Percentiles rank a stretch among this genome's conserved stretches.
Evolutionary conservation across 2,888 invertebrate species (phyloP).

Genomic region (Gastracanthus pulcherrimus): DNA sequence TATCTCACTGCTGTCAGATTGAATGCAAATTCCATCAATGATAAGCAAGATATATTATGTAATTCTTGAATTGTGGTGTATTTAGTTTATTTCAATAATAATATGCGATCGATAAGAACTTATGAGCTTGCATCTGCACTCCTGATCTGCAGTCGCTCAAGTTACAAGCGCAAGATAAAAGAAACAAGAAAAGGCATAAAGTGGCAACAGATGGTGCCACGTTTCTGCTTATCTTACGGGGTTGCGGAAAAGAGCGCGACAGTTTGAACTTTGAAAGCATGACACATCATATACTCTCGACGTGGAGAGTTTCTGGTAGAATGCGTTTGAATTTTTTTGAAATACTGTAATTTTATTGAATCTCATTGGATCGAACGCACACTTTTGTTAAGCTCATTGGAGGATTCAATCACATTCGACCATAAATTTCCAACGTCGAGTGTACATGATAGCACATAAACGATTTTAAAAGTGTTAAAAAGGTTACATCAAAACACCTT

Average conservation of each 20-base stretch:
- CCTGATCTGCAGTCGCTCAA: constrained; percentile 31
- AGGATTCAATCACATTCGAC: no score
- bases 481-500: no score
- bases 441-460: no score
- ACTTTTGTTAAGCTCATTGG: no score
- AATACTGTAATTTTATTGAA: no score
- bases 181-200: constrained; percentile 11
- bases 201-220: constrained; percentile 61
- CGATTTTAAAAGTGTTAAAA: no score
- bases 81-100: constrained; percentile 10
- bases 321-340: no score
- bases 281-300: no score
- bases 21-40: not conserved
- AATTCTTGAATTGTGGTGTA: not conserved
- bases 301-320: no score
- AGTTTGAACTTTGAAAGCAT: constrained; percentile 40
- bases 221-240: constrained; percentile 3
- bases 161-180: constrained; percentile 25
- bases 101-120: constrained; percentile 39
- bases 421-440: no score
- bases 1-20: not conserved
- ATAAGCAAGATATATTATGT: not conserved
- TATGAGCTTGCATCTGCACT: constrained; percentile 21
- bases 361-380: no score
- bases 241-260: constrained; percentile 54